phyloP scores from a whole-genome alignment of 2,797 vertebrate species.

The Helicolenus hilgendorfi region DNA sequence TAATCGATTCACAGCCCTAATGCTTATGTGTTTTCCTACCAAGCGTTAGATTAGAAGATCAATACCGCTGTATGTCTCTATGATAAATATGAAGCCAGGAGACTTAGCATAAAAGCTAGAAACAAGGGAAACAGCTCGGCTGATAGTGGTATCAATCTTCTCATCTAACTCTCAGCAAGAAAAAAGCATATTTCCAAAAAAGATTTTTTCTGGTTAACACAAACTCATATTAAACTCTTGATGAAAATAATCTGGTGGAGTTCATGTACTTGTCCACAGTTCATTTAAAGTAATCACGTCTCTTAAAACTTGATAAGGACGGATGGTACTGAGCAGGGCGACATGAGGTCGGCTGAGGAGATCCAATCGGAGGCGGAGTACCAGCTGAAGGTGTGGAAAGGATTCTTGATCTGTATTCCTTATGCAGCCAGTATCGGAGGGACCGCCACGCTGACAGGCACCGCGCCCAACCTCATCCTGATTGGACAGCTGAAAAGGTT shows the following conservation, averaged over 20 bases:
- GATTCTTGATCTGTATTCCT: slow-evolving; percentile 97
- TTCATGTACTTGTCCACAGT: not conserved
- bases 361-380: not conserved
- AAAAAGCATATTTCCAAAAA: not conserved
- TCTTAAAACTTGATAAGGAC: not conserved
- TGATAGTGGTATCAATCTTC: not conserved
- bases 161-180: not conserved
- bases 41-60: not conserved
- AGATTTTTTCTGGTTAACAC: not conserved
- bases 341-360: not conserved
- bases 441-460: slow-evolving; percentile 96
- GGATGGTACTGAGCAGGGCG: not conserved
- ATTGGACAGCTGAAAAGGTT: slow-evolving; percentile 97
- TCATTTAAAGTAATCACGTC: not conserved
- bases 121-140: not conserved
- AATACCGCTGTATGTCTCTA: not conserved
- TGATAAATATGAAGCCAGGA: not conserved
- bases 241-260: not conserved
- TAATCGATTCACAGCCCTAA: too few species aligned
- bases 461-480: slow-evolving; percentile 97
- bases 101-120: not conserved
- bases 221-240: not conserved
- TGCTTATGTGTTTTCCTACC: not conserved
- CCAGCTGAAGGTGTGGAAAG: slow-evolving; percentile 93
- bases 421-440: slow-evolving; percentile 98